Evolutionary conservation across 2,797 vertebrate genomes (phyloP).

Genomic region (Typhlichthys subterraneus): DNA sequence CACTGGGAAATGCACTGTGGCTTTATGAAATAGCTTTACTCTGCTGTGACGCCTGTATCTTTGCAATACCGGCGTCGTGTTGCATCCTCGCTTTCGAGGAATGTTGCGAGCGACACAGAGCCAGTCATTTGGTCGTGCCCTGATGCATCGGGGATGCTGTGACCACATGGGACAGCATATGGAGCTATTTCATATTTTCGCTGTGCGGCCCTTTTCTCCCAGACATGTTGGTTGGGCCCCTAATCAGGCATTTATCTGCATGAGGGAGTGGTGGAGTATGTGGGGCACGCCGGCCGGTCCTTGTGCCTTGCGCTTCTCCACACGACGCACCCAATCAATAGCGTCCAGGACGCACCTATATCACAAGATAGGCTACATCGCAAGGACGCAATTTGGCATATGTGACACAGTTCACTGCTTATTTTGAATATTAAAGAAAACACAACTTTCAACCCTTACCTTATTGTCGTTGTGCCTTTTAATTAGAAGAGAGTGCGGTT

Average conservation of each 20-base stretch:
- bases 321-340: slow-evolving; percentile 64
- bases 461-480: slow-evolving; percentile 67
- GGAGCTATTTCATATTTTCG: slow-evolving; percentile 54
- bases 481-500: slow-evolving; percentile 68
- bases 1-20: slow-evolving; percentile 12
- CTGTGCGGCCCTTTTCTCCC: slow-evolving; percentile 39
- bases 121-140: slow-evolving; percentile 42
- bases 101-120: slow-evolving; percentile 42
- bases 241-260: slow-evolving; percentile 74
- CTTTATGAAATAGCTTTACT: slow-evolving; percentile 32
- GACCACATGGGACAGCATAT: slow-evolving; percentile 67
- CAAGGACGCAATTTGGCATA: slow-evolving; percentile 23
- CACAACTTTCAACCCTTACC: slow-evolving; percentile 44
- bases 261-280: slow-evolving; percentile 52
- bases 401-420: slow-evolving; percentile 35
- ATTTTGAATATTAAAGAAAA: slow-evolving; percentile 55
- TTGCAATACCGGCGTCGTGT: slow-evolving; percentile 31
- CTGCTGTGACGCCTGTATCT: slow-evolving; percentile 24
- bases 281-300: slow-evolving; percentile 53
- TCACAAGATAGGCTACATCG: background rate
- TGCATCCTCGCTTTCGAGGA: slow-evolving; percentile 42
- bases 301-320: slow-evolving; percentile 53
- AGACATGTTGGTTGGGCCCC: slow-evolving; percentile 70
- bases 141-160: slow-evolving; percentile 46
- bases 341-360: slow-evolving; percentile 26